Conservation (phyloP, 2,113 vertebrate genomes). For the Murina feae region DNA sequence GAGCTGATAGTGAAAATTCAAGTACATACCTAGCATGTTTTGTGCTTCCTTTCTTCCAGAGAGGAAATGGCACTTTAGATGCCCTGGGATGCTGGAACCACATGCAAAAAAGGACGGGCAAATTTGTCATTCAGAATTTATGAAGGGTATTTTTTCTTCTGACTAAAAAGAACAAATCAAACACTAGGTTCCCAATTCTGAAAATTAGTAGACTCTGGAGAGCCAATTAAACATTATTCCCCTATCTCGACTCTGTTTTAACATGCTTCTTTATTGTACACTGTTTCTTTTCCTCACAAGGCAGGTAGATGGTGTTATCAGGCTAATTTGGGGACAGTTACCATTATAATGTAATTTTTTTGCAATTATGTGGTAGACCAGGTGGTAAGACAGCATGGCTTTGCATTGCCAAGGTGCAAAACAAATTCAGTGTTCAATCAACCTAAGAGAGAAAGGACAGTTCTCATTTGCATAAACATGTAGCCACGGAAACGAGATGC, state of each 20-base stretch:
- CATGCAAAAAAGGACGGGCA: constrained; percentile 62
- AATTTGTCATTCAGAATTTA: constrained; percentile 74
- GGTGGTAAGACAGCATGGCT: constrained; percentile 76
- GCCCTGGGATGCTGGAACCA: constrained; percentile 57
- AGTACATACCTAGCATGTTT: constrained; percentile 36
- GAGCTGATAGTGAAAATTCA: constrained; percentile 45
- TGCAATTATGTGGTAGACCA: constrained; percentile 77
- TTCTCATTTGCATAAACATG: constrained; percentile 90
- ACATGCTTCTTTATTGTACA: constrained; percentile 68
- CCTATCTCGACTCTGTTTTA: constrained; percentile 69
- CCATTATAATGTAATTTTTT: constrained; percentile 78
- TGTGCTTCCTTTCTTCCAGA: constrained; percentile 43
- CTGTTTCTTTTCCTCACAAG: constrained; percentile 59
- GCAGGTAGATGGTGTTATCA: constrained; percentile 71
- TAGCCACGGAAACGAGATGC: constrained; percentile 89
- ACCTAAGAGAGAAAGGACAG: constrained; percentile 82
- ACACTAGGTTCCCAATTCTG: constrained; percentile 73
- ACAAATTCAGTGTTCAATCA: constrained; percentile 83
- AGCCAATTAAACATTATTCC: constrained; percentile 77
- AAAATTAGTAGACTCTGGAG: constrained; percentile 77
- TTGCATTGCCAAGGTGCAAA: constrained; percentile 80
- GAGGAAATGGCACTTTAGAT: constrained; percentile 60
- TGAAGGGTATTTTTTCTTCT: constrained; percentile 69
- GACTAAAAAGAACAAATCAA: constrained; percentile 77
- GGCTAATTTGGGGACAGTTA: constrained; percentile 77